phyloP scores from a whole-genome alignment of 2,888 invertebrate species.

The Stenchaetothrips biformis region DNA sequence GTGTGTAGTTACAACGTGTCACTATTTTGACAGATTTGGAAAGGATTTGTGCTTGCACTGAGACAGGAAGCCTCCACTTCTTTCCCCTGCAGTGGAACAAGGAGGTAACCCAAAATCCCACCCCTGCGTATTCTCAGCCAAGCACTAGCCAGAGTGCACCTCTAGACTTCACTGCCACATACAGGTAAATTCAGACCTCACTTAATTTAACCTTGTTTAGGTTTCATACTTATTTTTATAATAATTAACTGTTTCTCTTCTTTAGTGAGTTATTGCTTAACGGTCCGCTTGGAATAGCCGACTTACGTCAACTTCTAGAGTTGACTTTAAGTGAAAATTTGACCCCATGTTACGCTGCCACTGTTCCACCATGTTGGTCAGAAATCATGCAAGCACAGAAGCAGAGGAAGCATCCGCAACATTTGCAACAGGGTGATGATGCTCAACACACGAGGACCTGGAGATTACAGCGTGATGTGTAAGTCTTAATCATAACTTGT shows the following conservation, averaged over 20 bases:
- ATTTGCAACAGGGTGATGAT: constrained; percentile 61
- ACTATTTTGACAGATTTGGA: constrained; percentile 58
- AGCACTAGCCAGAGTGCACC: constrained; percentile 3
- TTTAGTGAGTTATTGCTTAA: constrained; percentile 42
- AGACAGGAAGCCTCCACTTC: constrained; percentile 74
- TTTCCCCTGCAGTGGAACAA: constrained; percentile 68
- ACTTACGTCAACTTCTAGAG: constrained; percentile 61
- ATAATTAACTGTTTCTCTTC: constrained; percentile 23
- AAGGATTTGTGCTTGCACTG: constrained; percentile 76
- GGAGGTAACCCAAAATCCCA: constrained; percentile 40
- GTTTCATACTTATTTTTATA: neutral
- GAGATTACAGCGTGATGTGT: constrained; percentile 81
- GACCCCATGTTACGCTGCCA: constrained; percentile 70
- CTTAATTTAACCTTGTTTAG: neutral
- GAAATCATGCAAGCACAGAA: constrained; percentile 88
- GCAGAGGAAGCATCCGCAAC: constrained; percentile 81
- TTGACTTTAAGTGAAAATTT: constrained; percentile 71
- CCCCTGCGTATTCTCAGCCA: neutral
- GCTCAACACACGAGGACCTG: constrained; percentile 77
- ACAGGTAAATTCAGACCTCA: neutral
- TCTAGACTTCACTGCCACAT: neutral
- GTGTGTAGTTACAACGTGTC: neutral
- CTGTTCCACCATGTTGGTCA: constrained; percentile 90
- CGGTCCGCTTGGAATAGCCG: constrained; percentile 43
- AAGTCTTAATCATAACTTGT: constrained; percentile 39